These are phyloP conservation scores for Acrossocheilus fasciatus DNA, from an alignment of 2,797 vertebrate species.

Conservation along the genomic window DNA sequence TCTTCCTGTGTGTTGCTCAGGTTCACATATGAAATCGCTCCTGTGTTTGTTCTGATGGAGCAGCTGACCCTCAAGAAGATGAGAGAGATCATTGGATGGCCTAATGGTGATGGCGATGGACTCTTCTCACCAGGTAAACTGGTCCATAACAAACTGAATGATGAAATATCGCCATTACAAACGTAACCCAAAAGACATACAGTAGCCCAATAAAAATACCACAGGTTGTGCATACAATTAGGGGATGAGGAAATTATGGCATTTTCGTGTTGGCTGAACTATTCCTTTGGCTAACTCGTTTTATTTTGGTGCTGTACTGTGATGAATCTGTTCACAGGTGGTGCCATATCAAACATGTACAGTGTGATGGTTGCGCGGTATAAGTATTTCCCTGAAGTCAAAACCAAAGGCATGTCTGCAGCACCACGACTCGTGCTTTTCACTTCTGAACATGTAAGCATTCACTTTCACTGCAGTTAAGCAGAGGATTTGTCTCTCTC, in stretches of 20 bases:
- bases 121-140: conserved; percentile 95
- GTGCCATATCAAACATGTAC: conserved; percentile 99
- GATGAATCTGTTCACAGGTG: conserved; percentile 79
- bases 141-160: neutral
- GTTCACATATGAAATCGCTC: conserved; percentile 99
- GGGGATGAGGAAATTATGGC: neutral
- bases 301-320: conserved; percentile 3
- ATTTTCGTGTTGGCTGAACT: neutral
- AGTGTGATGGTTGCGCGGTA: conserved; percentile 98
- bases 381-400: conserved; percentile 97
- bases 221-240: neutral
- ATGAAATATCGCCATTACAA: neutral
- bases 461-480: neutral
- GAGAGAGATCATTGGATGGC: conserved; percentile 98
- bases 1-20: conserved; percentile 69
- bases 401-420: conserved; percentile 98
- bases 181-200: neutral
- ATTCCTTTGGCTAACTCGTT: neutral
- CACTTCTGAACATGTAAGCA: conserved; percentile 94
- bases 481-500: conserved; percentile 22
- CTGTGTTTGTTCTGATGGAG: conserved; percentile 99
- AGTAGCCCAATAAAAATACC: too few relatives aligned
- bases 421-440: conserved; percentile 95
- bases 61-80: conserved; percentile 99
- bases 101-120: conserved; percentile 92